Evolutionary conservation across 2,797 vertebrate genomes (phyloP), one percentile per base, ranked within the genome.

Genomic region (Masticophis lateralis): DNA sequence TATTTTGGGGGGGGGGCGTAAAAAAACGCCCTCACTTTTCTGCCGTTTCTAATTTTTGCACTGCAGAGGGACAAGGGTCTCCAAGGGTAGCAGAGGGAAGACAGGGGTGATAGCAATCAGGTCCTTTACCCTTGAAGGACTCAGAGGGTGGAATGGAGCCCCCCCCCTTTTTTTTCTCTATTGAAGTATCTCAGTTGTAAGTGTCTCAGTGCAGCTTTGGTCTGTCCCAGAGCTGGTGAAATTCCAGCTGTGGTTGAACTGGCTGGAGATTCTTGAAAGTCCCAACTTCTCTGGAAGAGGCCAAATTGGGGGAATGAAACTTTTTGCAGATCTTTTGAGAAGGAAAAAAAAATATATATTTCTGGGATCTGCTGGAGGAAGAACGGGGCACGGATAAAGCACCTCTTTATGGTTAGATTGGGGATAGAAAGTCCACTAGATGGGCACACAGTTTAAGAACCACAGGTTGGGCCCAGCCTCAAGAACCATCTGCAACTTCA

Each of bases 361-460:
- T 63, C 66, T 47, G 0, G 0, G 22, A 88, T 1, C 18, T 92
- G 66, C 16, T 20, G 94, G 51, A 0, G 28, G 95, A 93, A 95
- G 94, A 94, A 87, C 69, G 61, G 86, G 43, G 16, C 16, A 16
- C 8, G 12, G 7, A 27, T 32, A 37, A 28, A 22, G 7, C 37
- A 22, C 32, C 53, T 59, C 95, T 93, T 25, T 94, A 89, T 74
- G 43, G 43, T 92, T 94, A 92, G 90, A 92, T 13, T 59, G 92
- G 94, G 86, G 91, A 91, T 90, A 79, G 92, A 55, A 47, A 66
- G 88, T 88, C 69, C 61, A 0, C 83, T 5, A 27, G n/a, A 90
- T 74, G 55, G 20, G 92, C 66, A 69, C 89, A 87, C 27, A 94
- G 79, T 92, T 79, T 18, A 43, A 43, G 8, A 10, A 37, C 7